Conservation (phyloP, 2,113 vertebrate species). For the Salvelinus namaycush region DNA sequence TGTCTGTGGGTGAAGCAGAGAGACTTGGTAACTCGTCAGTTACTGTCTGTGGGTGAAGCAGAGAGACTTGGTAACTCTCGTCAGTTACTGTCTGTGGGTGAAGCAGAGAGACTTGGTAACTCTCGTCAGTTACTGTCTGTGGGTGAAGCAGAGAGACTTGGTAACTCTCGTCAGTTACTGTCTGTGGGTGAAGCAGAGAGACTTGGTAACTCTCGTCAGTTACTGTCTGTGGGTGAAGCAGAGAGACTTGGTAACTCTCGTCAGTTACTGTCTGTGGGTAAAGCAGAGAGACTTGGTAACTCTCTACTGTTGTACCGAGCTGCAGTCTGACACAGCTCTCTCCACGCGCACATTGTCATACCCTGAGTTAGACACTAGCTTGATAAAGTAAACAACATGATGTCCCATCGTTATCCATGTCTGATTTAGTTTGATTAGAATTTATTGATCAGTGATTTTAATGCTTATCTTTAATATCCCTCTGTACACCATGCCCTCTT, state of each 20-base stretch:
- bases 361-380: conserved; percentile 69
- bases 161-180: too few species aligned
- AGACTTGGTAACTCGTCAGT: too few species aligned
- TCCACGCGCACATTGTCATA: conserved; percentile 52
- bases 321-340: not conserved
- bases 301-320: conserved; percentile 37
- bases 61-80: too few species aligned
- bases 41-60: too few species aligned
- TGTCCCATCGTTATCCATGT: conserved; percentile 70
- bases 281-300: conserved; percentile 66
- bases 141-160: too few species aligned
- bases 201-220: too few species aligned
- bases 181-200: too few species aligned
- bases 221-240: too few species aligned
- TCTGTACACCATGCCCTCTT: conserved; percentile 13
- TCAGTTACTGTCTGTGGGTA: conserved; percentile 60
- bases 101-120: too few species aligned
- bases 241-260: conserved; percentile 23
- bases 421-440: conserved; percentile 72
- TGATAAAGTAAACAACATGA: conserved; percentile 63
- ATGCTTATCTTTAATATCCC: conserved; percentile 67
- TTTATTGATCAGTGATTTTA: conserved; percentile 70
- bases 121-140: too few species aligned
- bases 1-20: too few species aligned
- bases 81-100: too few species aligned